phyloP scores from a whole-genome alignment of 2,888 invertebrate species.

The Plebejus anna region DNA sequence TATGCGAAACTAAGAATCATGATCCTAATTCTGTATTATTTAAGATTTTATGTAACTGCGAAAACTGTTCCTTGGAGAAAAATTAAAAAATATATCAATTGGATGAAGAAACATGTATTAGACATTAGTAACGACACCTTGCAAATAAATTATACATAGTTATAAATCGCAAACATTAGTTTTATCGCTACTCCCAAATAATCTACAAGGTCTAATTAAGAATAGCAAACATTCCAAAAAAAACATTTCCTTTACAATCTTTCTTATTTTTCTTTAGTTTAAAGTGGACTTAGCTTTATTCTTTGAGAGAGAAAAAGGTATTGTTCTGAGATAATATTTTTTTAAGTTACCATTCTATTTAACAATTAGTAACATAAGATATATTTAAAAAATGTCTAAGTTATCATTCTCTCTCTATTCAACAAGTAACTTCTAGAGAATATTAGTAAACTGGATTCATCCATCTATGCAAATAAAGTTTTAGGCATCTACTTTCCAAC shows the following conservation, averaged over 20 bases:
- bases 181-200: not conserved
- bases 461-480: not conserved
- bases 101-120: not conserved
- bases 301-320: no score
- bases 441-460: not conserved
- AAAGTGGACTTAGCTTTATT: no score
- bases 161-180: not conserved
- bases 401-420: not conserved
- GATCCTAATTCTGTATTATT: conserved; percentile 36
- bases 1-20: conserved; percentile 41
- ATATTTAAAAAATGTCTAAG: not conserved
- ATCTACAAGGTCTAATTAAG: no score
- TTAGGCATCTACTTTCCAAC: not conserved
- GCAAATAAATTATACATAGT: not conserved
- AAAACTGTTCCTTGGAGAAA: conserved; percentile 30
- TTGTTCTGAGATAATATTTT: no score
- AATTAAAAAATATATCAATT: not conserved
- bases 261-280: no score
- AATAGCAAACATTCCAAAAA: no score
- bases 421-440: not conserved
- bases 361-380: no score
- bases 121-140: not conserved
- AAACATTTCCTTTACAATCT: no score
- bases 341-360: no score
- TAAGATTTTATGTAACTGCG: conserved; percentile 44